Evolutionary conservation across 2,797 vertebrate genomes (phyloP).

Genomic region (Carcharodon carcharias): DNA sequence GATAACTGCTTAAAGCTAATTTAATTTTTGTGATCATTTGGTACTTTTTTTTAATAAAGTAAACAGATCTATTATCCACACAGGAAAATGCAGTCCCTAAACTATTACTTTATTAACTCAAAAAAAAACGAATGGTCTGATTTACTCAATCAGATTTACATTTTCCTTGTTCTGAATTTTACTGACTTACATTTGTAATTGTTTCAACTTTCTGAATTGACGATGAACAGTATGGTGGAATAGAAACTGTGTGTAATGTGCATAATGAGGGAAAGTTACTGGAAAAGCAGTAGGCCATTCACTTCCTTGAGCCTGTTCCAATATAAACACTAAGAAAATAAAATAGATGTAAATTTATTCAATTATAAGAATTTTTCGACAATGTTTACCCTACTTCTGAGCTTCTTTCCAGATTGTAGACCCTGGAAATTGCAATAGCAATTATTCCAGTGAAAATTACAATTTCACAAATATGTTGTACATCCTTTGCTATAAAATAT

Average conservation of each 20-base stretch:
- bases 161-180: background rate
- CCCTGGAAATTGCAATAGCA: background rate
- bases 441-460: background rate
- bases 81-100: background rate
- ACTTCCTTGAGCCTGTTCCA: background rate
- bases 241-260: background rate
- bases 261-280: background rate
- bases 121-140: background rate
- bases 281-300: background rate
- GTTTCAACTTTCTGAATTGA: background rate
- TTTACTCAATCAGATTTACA: background rate
- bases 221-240: background rate
- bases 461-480: background rate
- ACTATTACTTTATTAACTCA: background rate
- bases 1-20: background rate
- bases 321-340: background rate
- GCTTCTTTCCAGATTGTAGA: background rate
- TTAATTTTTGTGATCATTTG: background rate
- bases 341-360: no score
- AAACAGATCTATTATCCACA: background rate
- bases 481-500: background rate
- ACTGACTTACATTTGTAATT: background rate
- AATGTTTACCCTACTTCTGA: background rate
- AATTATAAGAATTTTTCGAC: background rate
- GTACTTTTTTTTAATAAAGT: background rate